Conservation (phyloP, 2,113 vertebrate species). For the Istiophorus platypterus region DNA sequence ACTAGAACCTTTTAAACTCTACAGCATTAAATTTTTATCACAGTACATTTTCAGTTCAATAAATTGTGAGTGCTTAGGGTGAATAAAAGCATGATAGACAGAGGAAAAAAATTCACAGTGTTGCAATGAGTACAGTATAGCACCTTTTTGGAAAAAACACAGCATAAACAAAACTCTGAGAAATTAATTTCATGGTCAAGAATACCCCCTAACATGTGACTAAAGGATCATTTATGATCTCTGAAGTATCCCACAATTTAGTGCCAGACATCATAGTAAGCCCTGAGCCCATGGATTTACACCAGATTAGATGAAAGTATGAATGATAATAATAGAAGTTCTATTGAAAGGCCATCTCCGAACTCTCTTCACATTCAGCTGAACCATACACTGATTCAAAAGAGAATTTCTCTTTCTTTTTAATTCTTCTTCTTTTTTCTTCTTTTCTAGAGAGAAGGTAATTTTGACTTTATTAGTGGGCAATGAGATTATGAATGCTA, state of each 20-base stretch:
- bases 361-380: slow-evolving; percentile 17
- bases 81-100: not conserved
- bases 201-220: slow-evolving; percentile 27
- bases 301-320: slow-evolving; percentile 58
- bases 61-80: no score
- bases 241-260: slow-evolving; percentile 37
- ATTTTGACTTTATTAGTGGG: not conserved
- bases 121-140: not conserved
- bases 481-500: not conserved
- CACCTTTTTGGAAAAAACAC: not conserved
- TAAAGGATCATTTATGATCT: slow-evolving; percentile 27
- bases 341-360: slow-evolving; percentile 8
- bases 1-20: not conserved
- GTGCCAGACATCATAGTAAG: slow-evolving; percentile 40
- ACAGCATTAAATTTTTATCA: no score
- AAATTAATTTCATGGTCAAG: not conserved
- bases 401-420: not conserved
- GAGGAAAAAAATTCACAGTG: not conserved
- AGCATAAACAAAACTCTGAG: not conserved
- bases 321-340: slow-evolving; percentile 60
- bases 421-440: no score
- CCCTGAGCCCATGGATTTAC: slow-evolving; percentile 56
- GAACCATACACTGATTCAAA: not conserved
- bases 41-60: no score
- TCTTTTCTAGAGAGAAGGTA: not conserved